Evolutionary conservation across 2,113 vertebrate genomes (phyloP).

Genomic region (Leucosticte australis): DNA sequence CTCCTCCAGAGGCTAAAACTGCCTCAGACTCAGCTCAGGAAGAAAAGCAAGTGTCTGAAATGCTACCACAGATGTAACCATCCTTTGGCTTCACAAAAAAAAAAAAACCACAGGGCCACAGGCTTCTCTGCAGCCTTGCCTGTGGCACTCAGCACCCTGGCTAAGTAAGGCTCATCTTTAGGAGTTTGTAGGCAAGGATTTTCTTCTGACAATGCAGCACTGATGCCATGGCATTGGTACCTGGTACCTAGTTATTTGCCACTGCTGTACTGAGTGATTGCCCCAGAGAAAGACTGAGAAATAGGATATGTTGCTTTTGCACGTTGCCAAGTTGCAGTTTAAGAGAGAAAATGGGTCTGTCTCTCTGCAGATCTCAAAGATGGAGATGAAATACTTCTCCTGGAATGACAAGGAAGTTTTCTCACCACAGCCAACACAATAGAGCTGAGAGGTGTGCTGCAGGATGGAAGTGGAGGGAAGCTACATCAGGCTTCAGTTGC

Average conservation of each 20-base stretch:
- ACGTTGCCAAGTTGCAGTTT: neutral
- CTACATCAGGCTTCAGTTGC: neutral
- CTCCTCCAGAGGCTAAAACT: neutral
- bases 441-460: neutral
- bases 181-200: neutral
- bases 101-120: neutral
- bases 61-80: neutral
- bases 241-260: neutral
- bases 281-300: neutral
- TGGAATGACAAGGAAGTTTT: neutral
- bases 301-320: neutral
- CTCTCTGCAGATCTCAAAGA: neutral
- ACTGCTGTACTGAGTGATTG: neutral
- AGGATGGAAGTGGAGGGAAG: neutral
- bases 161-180: neutral
- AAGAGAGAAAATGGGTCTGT: neutral
- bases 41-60: neutral
- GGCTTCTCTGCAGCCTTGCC: neutral
- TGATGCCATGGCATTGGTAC: neutral
- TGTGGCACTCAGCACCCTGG: neutral
- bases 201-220: neutral
- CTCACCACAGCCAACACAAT: accelerated
- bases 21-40: neutral
- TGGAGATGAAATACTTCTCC: neutral
- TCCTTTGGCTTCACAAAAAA: neutral